A percentile compares a stretch with the other conserved stretches of the same genome.
These are phyloP conservation scores for Chironomus tentans DNA, from an alignment of 2,888 invertebrate species.

Conservation along the genomic window DNA sequence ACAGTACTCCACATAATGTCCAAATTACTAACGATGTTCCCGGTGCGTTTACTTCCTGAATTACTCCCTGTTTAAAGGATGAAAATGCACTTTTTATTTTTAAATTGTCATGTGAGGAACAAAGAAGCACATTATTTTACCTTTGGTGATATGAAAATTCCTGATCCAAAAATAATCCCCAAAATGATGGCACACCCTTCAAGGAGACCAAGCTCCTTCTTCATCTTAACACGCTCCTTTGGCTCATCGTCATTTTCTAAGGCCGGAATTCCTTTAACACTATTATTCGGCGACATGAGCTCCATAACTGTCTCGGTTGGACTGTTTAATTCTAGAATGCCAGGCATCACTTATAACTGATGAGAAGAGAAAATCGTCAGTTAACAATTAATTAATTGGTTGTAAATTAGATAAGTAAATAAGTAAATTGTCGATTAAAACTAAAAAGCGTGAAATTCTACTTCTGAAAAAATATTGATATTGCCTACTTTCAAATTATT, in stretches of 20 bases:
- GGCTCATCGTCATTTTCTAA: constrained; percentile 45
- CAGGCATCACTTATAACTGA: neutral
- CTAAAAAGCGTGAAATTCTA: neutral
- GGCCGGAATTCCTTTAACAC: neutral
- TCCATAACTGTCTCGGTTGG: constrained; percentile 24
- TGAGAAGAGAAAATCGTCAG: neutral
- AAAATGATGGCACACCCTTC: constrained; percentile 91
- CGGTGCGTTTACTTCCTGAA: constrained; percentile 80
- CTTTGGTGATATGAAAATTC: constrained; percentile 37
- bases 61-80: constrained; percentile 56
- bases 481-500: too few relatives aligned
- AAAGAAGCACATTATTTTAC: neutral
- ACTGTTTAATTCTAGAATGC: constrained; percentile 14
- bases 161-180: constrained; percentile 90
- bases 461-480: neutral
- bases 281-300: neutral
- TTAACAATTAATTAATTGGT: neutral
- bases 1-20: constrained; percentile 78
- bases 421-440: neutral
- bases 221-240: constrained; percentile 49
- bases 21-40: constrained; percentile 82
- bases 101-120: neutral
- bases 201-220: constrained; percentile 78
- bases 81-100: neutral
- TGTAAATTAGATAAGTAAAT: neutral